Conservation (phyloP, 2,888 invertebrate genomes). For the Meta bourneti region DNA sequence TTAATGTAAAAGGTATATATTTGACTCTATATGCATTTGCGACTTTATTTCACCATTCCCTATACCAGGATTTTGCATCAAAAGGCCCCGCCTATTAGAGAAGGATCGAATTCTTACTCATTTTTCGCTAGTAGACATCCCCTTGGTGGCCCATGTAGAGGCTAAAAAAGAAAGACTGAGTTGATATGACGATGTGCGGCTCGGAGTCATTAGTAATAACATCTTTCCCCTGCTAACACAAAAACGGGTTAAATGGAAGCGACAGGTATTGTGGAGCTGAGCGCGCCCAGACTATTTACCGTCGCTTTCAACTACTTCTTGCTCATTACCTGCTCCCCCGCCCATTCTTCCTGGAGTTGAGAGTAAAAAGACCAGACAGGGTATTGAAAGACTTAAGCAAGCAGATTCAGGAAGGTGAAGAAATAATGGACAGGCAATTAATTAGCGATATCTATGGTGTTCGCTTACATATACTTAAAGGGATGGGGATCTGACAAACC, state of each 20-base stretch:
- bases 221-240: conserved; percentile 50
- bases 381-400: conserved; percentile 39
- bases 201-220: conserved; percentile 63
- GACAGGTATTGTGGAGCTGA: conserved; percentile 60
- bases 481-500: no score
- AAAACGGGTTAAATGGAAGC: conserved; percentile 67
- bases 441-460: conserved; percentile 10
- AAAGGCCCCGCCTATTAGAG: no score
- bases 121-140: background rate
- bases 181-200: conserved; percentile 60
- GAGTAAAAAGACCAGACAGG: conserved; percentile 14
- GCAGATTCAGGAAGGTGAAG: conserved; percentile 39
- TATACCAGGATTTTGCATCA: no score
- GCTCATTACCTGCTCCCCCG: background rate
- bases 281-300: conserved; percentile 35
- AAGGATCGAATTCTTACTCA: background rate
- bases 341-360: background rate
- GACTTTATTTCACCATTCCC: no score
- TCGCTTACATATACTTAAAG: background rate
- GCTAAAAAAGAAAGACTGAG: conserved; percentile 37
- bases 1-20: no score
- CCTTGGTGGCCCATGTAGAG: conserved; percentile 21
- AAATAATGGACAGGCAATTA: conserved; percentile 59
- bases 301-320: conserved; percentile 1
- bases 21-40: no score